Percentiles rank a stretch among this genome's conserved stretches.
These are phyloP conservation scores for Prosapia bicincta DNA, from an alignment of 2,888 invertebrate genomes.

Conservation along the genomic window DNA sequence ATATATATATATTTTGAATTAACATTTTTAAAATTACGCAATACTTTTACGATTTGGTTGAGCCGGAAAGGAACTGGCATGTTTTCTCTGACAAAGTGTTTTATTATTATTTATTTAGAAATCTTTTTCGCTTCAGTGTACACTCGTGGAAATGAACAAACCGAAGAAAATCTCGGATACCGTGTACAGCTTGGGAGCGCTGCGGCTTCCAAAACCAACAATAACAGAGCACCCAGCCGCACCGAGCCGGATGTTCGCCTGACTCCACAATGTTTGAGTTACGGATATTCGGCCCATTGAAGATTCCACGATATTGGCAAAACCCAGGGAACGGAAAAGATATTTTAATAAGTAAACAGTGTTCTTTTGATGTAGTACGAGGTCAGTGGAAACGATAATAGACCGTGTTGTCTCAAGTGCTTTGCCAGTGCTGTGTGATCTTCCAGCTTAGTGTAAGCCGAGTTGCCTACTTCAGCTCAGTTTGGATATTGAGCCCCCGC, in stretches of 20 bases:
- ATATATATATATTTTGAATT: too few species aligned
- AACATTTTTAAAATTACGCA: too few species aligned
- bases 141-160: background rate
- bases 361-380: background rate
- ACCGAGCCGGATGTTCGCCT: background rate
- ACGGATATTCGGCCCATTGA: background rate
- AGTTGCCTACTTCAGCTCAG: background rate
- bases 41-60: too few species aligned
- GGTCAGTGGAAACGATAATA: background rate
- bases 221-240: background rate
- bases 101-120: too few species aligned
- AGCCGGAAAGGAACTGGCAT: too few species aligned
- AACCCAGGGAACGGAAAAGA: background rate
- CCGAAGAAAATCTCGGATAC: background rate
- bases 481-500: background rate
- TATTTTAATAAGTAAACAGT: conserved; percentile 1
- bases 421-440: background rate
- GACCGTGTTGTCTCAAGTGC: background rate
- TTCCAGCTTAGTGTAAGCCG: background rate
- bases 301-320: background rate
- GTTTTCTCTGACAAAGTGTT: too few species aligned
- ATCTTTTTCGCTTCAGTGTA: too few species aligned
- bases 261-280: background rate
- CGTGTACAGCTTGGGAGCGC: background rate
- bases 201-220: background rate